Evolutionary conservation across 2,888 invertebrate genomes (phyloP).

Genomic region (Drosophila anomelani): DNA sequence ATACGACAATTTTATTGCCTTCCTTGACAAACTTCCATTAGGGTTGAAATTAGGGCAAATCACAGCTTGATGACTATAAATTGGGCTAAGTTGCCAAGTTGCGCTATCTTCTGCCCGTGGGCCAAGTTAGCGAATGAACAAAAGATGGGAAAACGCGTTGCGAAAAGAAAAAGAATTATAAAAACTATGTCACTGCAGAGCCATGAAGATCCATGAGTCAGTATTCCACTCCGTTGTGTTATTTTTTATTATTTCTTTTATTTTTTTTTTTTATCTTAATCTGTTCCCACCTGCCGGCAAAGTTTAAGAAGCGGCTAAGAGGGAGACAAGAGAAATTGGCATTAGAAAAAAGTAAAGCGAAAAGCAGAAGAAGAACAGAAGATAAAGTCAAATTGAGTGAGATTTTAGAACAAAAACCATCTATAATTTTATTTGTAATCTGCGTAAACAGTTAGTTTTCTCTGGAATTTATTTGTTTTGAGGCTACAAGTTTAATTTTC

Average conservation of each 20-base stretch:
- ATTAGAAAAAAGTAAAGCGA: slow-evolving; percentile 16
- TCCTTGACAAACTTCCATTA: slow-evolving; percentile 29
- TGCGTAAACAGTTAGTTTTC: not conserved
- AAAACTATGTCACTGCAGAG: slow-evolving; percentile 45
- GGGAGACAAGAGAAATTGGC: slow-evolving; percentile 1
- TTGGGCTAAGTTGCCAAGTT: slow-evolving; percentile 49
- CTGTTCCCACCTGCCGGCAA: slow-evolving; percentile 24
- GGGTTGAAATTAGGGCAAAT: slow-evolving; percentile 66
- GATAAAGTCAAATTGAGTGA: not conserved
- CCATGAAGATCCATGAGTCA: slow-evolving; percentile 18
- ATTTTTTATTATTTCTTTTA: not conserved
- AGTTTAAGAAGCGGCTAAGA: slow-evolving; percentile 6
- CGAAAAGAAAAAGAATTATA: slow-evolving; percentile 7
- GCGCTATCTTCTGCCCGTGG: slow-evolving; percentile 23
- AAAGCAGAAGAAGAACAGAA: slow-evolving; percentile 3
- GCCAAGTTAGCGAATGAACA: slow-evolving; percentile 22
- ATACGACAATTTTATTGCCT: not conserved
- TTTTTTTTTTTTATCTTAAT: slow-evolving; percentile 8
- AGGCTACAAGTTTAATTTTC: not conserved
- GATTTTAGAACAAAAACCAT: not conserved
- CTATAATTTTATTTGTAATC: not conserved
- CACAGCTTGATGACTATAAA: slow-evolving; percentile 68
- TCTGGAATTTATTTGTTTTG: not conserved
- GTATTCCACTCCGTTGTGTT: slow-evolving; percentile 56
- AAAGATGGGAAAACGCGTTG: slow-evolving; percentile 11